Evolutionary conservation across 2,113 vertebrate genomes (phyloP), one percentile per base, ranked within the genome.

Genomic region (Chaetodon trifascialis): DNA sequence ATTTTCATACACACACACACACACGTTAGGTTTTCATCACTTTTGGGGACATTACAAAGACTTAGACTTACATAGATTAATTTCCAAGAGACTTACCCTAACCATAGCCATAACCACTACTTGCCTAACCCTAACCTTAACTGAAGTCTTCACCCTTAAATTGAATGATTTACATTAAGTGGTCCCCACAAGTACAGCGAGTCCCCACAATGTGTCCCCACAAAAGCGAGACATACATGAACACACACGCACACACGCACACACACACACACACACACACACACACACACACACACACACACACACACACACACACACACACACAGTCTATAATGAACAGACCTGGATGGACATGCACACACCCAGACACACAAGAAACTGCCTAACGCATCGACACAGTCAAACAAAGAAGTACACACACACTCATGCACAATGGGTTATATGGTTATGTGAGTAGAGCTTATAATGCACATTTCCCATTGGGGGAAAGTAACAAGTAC

Each of bases 281-380:
- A 56, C 14, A 64, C 19, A 49, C 12, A 59, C 25, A 34, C 58
- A 34, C 9, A 17, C 8, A 38, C 71, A 56, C 7, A 74, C 11
- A 47, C 17, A 59, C 34, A 56, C n/a, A n/a, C n/a, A n/a, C n/a
- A n/a, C 49, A 58, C 38, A 47, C 67, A 76, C 51, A 51, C 47
- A 85, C 55, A 85, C 64, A 51, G 38, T 23, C 83, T 72, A 76
- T 67, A 87, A 85, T 38, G 67, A 82, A 77, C 76, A 59, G 62
- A 66, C n/a, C n/a, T n/a, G n/a, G n/a, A 74, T 36, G 54, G 34
- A 76, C 60, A 73, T 1, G 23, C 30, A 46, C 17, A 81, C 65
- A 25, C 58, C 19, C 77, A 82, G 54, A 63, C 80, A 70, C 62
- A 51, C 77, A 65, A 78, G 51, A 73, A 30, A 17, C 36, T 0